Evolutionary conservation across 2,113 vertebrate genomes (phyloP).

Genomic region (Bujurquina vittata): DNA sequence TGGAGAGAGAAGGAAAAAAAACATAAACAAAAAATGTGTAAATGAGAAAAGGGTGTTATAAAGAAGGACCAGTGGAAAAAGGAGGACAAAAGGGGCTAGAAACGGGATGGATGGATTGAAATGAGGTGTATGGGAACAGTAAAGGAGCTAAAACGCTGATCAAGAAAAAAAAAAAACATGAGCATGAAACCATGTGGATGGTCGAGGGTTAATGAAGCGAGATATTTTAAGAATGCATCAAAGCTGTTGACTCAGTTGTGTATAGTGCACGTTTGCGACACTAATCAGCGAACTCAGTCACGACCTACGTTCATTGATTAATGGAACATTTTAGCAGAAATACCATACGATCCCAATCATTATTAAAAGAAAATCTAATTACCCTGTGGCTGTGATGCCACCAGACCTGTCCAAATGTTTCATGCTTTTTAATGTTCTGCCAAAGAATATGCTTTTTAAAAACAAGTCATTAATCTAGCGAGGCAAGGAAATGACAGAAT

Average conservation of each 20-base stretch:
- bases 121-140: not conserved
- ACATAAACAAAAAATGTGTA: not conserved
- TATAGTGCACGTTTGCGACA: not conserved
- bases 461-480: constrained; percentile 30
- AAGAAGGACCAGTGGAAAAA: not conserved
- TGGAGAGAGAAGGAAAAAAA: not conserved
- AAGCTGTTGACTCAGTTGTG: constrained; percentile 22
- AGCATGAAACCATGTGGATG: not conserved
- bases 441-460: constrained; percentile 8
- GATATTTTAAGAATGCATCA: not conserved
- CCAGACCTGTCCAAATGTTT: constrained; percentile 41
- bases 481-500: constrained; percentile 11
- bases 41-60: not conserved
- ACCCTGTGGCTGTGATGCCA: constrained; percentile 33
- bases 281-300: constrained; percentile 43
- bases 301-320: constrained; percentile 29
- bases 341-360: constrained; percentile 49
- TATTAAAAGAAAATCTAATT: constrained; percentile 48
- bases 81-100: not conserved
- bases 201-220: not conserved
- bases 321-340: constrained; percentile 28
- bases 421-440: constrained; percentile 20
- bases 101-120: too few species aligned
- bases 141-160: not conserved
- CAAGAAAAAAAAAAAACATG: not conserved